These are phyloP conservation scores for Drosophila prosaltans DNA, from an alignment of 1,140 invertebrate genomes.

Conservation along the genomic window DNA sequence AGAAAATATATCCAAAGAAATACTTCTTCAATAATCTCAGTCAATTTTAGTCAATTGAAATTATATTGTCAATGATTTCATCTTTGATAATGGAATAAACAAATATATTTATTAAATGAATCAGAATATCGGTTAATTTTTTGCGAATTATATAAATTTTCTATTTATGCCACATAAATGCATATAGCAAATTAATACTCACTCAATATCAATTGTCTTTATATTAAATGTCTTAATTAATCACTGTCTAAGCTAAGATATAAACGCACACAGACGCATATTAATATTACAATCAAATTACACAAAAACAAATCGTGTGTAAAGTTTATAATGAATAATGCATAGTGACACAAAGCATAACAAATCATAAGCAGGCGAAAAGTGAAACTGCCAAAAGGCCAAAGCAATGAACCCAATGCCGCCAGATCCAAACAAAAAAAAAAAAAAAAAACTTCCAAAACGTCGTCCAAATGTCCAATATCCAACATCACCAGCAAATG, in stretches of 20 bases:
- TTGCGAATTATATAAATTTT: no score
- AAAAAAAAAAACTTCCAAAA: no score
- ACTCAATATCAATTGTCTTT: slow-evolving; percentile 12
- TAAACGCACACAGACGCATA: not conserved
- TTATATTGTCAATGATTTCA: no score
- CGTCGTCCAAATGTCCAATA: not conserved
- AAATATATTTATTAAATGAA: no score
- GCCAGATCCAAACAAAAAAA: not conserved
- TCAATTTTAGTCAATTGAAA: no score
- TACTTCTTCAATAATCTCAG: no score
- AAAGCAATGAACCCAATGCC: slow-evolving; percentile 42
- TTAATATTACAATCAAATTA: slow-evolving; percentile 9
- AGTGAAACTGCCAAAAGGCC: slow-evolving; percentile 64
- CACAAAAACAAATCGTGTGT: slow-evolving; percentile 65
- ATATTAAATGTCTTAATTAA: slow-evolving; percentile 4
- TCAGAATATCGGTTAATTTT: no score
- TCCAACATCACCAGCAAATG: slow-evolving; percentile 38
- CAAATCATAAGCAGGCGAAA: slow-evolving; percentile 64
- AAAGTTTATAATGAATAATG: slow-evolving; percentile 58
- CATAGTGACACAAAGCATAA: slow-evolving; percentile 73
- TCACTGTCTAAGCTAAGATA: slow-evolving; percentile 6
- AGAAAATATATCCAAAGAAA: no score
- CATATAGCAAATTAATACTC: not conserved
- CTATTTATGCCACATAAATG: not conserved
- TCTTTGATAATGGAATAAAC: no score